Conservation (phyloP, 2,888 invertebrate genomes). For the Agonopterix heracliana region DNA sequence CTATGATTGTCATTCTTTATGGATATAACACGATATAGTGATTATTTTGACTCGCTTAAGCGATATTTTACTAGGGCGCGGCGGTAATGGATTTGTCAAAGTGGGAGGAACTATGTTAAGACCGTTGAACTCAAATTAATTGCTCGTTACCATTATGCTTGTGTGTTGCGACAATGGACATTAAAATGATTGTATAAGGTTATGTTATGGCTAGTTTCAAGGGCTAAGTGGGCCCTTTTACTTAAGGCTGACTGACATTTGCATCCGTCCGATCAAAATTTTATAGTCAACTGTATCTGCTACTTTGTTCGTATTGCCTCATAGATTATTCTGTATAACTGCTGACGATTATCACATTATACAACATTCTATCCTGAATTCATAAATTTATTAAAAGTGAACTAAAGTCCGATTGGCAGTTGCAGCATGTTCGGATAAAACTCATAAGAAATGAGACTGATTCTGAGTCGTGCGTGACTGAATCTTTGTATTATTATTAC, state of each 20-base stretch:
- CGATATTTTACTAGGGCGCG: neutral
- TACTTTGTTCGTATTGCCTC: too few relatives aligned
- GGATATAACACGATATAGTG: neutral
- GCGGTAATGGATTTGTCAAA: slow-evolving; percentile 9
- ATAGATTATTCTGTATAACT: too few relatives aligned
- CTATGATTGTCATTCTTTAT: slow-evolving; percentile 7
- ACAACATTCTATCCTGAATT: too few relatives aligned
- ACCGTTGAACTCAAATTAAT: slow-evolving; percentile 8
- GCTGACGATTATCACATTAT: too few relatives aligned
- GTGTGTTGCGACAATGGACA: slow-evolving; percentile 11
- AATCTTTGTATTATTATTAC: too few relatives aligned
- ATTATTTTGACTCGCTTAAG: slow-evolving; percentile 6
- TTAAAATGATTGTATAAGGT: slow-evolving; percentile 7
- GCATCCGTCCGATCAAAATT: too few relatives aligned
- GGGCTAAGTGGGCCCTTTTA: slow-evolving; percentile 9
- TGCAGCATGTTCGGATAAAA: too few relatives aligned
- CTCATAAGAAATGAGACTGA: too few relatives aligned
- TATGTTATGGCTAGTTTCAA: slow-evolving; percentile 12
- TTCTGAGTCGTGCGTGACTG: too few relatives aligned
- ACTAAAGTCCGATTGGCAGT: too few relatives aligned
- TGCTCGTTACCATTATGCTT: slow-evolving; percentile 3
- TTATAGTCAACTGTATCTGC: too few relatives aligned
- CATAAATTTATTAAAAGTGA: too few relatives aligned
- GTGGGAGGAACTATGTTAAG: slow-evolving; percentile 15
- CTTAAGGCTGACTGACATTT: neutral